Evolutionary conservation across 2,888 invertebrate species (phyloP).

Genomic region (Hololepta plana): DNA sequence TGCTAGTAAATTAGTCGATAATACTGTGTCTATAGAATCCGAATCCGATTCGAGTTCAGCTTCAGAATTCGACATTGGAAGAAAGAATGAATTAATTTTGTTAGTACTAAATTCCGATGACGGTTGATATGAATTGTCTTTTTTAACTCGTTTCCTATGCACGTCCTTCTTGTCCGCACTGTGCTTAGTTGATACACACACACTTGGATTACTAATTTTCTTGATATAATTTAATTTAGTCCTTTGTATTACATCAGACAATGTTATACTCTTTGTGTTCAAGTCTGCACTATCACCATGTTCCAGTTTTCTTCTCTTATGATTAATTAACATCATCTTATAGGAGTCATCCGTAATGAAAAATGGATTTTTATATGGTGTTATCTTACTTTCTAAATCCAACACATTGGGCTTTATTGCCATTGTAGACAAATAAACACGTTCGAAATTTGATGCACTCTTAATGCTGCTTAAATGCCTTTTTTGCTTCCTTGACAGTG

Average conservation of each 20-base stretch:
- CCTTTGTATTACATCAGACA: conserved; percentile 47
- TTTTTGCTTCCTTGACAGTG: conserved; percentile 37
- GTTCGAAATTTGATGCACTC: conserved; percentile 16
- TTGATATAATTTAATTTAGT: conserved; percentile 25
- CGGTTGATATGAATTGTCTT: conserved; percentile 12
- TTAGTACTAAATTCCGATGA: conserved; percentile 10
- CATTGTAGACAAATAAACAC: conserved; percentile 24
- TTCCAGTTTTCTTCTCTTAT: conserved; percentile 50
- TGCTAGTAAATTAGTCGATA: conserved; percentile 8
- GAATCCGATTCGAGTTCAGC: conserved; percentile 21
- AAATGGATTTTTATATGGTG: conserved; percentile 25
- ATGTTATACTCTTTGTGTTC: conserved; percentile 54
- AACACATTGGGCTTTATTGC: conserved; percentile 21
- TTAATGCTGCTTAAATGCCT: conserved; percentile 31
- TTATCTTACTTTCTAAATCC: conserved; percentile 26
- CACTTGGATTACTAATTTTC: conserved; percentile 15
- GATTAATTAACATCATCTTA: conserved; percentile 47
- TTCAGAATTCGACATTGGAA: conserved; percentile 21
- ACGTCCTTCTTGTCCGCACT: too few relatives aligned
- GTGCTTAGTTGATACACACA: too few relatives aligned
- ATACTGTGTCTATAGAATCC: conserved; percentile 12
- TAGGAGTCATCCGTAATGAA: conserved; percentile 45
- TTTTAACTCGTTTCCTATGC: conserved; percentile 15
- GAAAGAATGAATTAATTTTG: conserved; percentile 12
- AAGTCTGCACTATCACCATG: conserved; percentile 60